Conservation (phyloP, 2,888 invertebrate genomes). For the Scelioninae gen. 2 region DNA sequence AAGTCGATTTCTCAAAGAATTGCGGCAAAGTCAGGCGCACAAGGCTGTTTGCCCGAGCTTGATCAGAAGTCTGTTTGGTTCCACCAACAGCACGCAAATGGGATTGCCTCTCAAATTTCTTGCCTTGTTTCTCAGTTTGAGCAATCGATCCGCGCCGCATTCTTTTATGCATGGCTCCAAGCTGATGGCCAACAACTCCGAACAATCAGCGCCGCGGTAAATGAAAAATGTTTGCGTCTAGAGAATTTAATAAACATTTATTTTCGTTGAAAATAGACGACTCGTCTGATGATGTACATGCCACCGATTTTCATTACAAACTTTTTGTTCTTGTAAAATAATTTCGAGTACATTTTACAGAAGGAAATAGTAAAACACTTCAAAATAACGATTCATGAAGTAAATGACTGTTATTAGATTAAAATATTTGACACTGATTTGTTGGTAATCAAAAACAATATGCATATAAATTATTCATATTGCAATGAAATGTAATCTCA, state of each 20-base stretch:
- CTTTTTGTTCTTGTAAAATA: too few relatives aligned
- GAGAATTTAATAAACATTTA: background rate
- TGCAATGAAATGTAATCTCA: too few relatives aligned
- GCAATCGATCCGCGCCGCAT: conserved; percentile 59
- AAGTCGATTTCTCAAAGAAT: conserved; percentile 48
- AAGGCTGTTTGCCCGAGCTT: conserved; percentile 34
- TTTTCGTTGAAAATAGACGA: too few relatives aligned
- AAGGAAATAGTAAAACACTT: too few relatives aligned
- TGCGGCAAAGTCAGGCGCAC: conserved; percentile 37
- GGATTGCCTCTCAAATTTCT: conserved; percentile 69
- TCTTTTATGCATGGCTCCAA: conserved; percentile 40
- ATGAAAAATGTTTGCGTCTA: conserved; percentile 20
- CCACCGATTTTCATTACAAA: too few relatives aligned
- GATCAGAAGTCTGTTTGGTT: conserved; percentile 45
- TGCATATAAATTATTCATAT: too few relatives aligned
- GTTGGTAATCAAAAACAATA: too few relatives aligned
- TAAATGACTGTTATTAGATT: too few relatives aligned
- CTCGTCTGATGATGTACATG: too few relatives aligned
- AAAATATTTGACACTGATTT: too few relatives aligned
- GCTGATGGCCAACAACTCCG: conserved; percentile 19
- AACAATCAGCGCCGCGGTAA: conserved; percentile 29
- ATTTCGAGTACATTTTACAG: too few relatives aligned
- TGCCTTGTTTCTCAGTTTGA: conserved; percentile 48
- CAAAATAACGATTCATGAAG: too few relatives aligned
- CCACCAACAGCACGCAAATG: conserved; percentile 65